These are phyloP conservation scores for Coturnix japonica DNA, from an alignment of 2,113 vertebrate species.

Conservation along the genomic window DNA sequence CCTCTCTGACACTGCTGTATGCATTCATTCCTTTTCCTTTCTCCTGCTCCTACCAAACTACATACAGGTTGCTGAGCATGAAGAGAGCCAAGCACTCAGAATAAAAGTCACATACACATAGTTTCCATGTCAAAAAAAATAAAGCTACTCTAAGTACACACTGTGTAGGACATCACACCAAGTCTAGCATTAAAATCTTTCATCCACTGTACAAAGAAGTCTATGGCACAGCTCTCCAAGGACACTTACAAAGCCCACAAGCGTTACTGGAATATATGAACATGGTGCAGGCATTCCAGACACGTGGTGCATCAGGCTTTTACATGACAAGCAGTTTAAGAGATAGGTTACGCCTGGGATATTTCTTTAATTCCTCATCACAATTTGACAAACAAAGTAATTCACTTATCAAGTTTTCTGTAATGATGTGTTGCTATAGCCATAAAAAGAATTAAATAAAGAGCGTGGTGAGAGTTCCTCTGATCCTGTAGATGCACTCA, in stretches of 20 bases:
- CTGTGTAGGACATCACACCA: not conserved
- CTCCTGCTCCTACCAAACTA: not conserved
- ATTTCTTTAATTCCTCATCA: not conserved
- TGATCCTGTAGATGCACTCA: not conserved
- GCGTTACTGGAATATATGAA: not conserved
- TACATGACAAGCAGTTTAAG: not conserved
- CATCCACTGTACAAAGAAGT: not conserved
- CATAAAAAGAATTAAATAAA: not conserved
- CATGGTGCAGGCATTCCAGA: fast-evolving
- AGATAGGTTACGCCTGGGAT: not conserved
- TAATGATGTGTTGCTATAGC: not conserved
- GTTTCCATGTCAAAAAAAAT: not conserved
- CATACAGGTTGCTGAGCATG: not conserved
- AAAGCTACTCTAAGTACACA: not conserved
- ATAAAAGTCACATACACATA: fast-evolving
- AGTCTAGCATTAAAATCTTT: not conserved
- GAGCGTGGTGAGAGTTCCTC: not conserved
- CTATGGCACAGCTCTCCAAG: not conserved
- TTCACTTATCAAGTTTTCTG: not conserved
- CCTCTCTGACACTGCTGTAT: not conserved
- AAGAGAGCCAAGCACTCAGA: not conserved
- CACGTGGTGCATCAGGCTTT: not conserved
- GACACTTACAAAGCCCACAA: fast-evolving
- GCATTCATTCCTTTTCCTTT: not conserved
- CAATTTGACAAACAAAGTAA: not conserved